A percentile compares a stretch with the other conserved stretches of the same genome.
Conservation (phyloP, 1,140 invertebrate genomes). For the Dufourea novaeangliae region DNA sequence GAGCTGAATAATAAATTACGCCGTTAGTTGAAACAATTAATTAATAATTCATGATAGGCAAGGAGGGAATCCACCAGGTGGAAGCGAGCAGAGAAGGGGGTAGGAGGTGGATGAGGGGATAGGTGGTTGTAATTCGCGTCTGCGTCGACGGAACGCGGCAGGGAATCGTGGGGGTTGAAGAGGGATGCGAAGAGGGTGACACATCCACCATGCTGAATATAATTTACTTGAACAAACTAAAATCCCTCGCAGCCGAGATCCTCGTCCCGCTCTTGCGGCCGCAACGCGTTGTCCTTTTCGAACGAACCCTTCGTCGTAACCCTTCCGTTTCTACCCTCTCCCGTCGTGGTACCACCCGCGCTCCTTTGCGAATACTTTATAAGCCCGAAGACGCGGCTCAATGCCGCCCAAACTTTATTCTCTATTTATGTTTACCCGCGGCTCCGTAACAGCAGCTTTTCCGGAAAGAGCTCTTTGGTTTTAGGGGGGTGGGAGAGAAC, state of each 20-base stretch:
- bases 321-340: constrained; percentile 58
- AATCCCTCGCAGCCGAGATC: constrained; percentile 70
- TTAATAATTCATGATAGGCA: constrained; percentile 83
- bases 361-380: constrained; percentile 80
- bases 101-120: constrained; percentile 1
- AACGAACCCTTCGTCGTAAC: constrained; percentile 54
- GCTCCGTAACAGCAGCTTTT: constrained; percentile 33
- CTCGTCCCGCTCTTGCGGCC: constrained; percentile 52
- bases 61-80: constrained; percentile 74
- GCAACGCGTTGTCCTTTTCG: constrained; percentile 66
- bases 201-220: constrained; percentile 78
- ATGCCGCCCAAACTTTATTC: constrained; percentile 72
- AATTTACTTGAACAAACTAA: constrained; percentile 81
- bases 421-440: constrained; percentile 75
- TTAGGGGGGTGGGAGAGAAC: background rate
- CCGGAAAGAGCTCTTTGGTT: constrained; percentile 29
- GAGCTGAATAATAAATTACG: constrained; percentile 81
- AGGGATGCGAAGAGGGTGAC: constrained; percentile 58
- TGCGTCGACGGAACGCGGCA: constrained; percentile 40
- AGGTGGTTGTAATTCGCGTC: constrained; percentile 79
- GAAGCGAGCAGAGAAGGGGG: constrained; percentile 27
- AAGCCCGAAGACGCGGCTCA: constrained; percentile 66
- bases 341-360: constrained; percentile 53
- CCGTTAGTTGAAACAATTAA: constrained; percentile 82
- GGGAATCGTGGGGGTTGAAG: constrained; percentile 52